Base-by-base conservation (phyloP, 2,113 vertebrate species). In the Psammodynastes pulverulentus region DNA sequence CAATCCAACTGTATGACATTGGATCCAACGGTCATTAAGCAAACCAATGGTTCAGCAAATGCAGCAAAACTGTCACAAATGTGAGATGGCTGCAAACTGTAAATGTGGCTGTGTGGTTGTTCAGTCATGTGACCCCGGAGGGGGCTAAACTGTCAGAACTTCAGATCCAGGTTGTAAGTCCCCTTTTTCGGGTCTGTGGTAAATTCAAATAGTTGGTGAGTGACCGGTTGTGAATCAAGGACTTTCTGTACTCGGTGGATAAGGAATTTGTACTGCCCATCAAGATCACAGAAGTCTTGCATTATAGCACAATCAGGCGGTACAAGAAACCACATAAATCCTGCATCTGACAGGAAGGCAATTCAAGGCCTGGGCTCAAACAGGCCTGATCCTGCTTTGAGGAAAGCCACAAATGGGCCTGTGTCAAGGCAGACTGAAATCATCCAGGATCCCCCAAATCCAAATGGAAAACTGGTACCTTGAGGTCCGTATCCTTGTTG, bases 401-500 rank as follows among this genome's bases (percentile, higher is more conserved):
- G 34, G 39, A 15, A 79, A 43, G 5, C 34, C 17, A 79, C 1
- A 79, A 79, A 39, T 39, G 85, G 24, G 45, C 10, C 24, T 46
- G 5, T 1, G 23, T 86, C 46, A 21, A 53, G 86, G n/a, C 24
- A 58, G 51, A 13, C 4, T 6, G n/a, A 43, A 29, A 9, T 8
- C 51, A n/a, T 19, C 17, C 26, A 0, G 9, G 13, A 29, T 2
- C 2, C 0, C 0, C 0, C 0, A 9, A 15, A 0, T 3, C 0
- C 0, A 0, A 7, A 8, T 0, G 0, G n/a, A 29, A 48, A 48
- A 54, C 1, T 3, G 0, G 87, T 98, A 99, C 99, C 99, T 98
- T 99, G 99, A 56, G 99, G 98, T 96, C 98, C 98, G 0, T 99
- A 99, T 85, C 98, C 97, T 96, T 99, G 99, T 67, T 99, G 99